Evolutionary conservation across 2,797 vertebrate genomes (phyloP), one percentile per base, ranked within the genome.

Genomic region (Crax fasciolata): DNA sequence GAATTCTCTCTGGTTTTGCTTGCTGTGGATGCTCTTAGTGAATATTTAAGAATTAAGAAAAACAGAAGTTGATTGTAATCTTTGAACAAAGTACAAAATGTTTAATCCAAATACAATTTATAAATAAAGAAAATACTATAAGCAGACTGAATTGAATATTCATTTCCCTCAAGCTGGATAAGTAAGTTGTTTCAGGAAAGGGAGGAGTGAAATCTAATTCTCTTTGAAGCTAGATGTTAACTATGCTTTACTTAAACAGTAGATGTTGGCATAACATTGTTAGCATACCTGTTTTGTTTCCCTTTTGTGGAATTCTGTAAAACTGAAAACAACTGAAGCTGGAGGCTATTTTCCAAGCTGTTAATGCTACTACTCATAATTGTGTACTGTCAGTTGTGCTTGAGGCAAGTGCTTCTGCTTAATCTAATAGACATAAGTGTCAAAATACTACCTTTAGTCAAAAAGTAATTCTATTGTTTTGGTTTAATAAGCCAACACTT

Each of bases 351-450:
- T 59, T 72, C 19, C 24, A 27, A 72, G 5, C 49, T 74, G 67
- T 48, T 70, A 51, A 68, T 68, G 51, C 21, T 73, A 21, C 11
- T 66, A n/a, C 35, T 5, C 65, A 1, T 46, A 35, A 55, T 66
- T 43, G 4, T 8, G 11, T 84, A 11, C n/a, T 76, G 10, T 27
- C 20, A 54, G 5, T 86, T 72, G 28, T 27, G 43, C 41, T 78
- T 57, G 54, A 84, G 35, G 62, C 49, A 82, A 63, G 54, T 63
- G 21, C 32, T 86, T 86, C 27, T 75, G 32, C 35, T 87, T 87
- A 70, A 23, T 51, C 20, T 72, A 38, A 19, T 35, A 71, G 51
- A 81, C 70, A 4, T 66, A 35, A 54, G 70, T 55, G n/a, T 66
- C 57, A 49, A 49, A 92, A 54, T 65, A 20, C 32, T 54, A 35